A percentile compares a stretch with the other conserved stretches of the same genome.
These are phyloP conservation scores for Danio tinwini DNA, from an alignment of 2,797 vertebrate genomes.

Conservation along the genomic window DNA sequence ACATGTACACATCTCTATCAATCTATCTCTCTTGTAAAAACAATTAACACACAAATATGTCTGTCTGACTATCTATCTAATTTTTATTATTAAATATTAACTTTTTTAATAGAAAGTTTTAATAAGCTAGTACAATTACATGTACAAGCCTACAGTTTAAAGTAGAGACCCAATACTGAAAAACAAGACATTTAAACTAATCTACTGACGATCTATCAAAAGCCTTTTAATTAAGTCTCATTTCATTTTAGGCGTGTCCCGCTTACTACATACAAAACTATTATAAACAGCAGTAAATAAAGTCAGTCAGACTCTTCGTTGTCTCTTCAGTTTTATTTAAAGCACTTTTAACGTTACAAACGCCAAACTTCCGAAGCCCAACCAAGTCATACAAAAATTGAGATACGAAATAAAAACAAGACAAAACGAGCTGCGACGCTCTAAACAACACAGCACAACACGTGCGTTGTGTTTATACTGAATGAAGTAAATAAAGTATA, in stretches of 20 bases:
- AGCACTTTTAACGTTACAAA: background rate
- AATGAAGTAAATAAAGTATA: background rate
- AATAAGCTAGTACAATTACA: background rate
- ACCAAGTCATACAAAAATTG: background rate
- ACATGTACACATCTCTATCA: no score
- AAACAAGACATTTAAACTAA: background rate
- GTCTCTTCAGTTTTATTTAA: background rate
- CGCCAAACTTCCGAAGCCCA: background rate
- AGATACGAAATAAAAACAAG: background rate
- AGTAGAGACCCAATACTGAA: background rate
- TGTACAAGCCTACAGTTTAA: background rate
- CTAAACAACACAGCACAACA: background rate
- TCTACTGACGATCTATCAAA: background rate
- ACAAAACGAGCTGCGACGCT: background rate
- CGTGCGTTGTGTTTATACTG: conserved; percentile 6
- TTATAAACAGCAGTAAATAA: background rate
- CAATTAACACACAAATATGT: no score
- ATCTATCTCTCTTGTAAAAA: no score
- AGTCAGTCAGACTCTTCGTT: background rate
- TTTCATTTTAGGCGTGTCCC: no score
- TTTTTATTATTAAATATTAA: background rate
- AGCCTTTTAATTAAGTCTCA: background rate
- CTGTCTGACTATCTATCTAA: no score
- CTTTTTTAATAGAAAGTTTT: background rate
- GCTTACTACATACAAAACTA: background rate